phyloP scores from a whole-genome alignment of 2,113 vertebrate species.

The Macquaria ambigua region DNA sequence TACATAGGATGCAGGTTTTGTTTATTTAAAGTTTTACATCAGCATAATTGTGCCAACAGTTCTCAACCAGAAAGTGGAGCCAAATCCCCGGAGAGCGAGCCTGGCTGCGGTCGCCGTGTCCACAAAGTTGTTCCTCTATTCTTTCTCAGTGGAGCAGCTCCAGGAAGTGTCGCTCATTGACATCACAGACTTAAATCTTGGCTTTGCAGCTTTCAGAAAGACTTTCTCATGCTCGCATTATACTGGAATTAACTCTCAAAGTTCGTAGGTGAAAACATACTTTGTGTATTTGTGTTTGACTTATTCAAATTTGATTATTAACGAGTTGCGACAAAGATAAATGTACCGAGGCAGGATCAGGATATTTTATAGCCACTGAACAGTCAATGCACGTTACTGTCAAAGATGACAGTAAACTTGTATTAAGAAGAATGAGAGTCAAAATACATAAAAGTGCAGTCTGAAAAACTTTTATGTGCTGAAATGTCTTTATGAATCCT shows the following conservation, averaged over 20 bases:
- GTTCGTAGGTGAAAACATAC: neutral
- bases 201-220: slow-evolving; percentile 21
- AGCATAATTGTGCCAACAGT: slow-evolving; percentile 52
- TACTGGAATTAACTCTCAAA: slow-evolving; percentile 5
- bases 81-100: slow-evolving; percentile 49
- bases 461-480: neutral
- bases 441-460: too few species aligned
- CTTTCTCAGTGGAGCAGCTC: slow-evolving; percentile 68
- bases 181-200: slow-evolving; percentile 38
- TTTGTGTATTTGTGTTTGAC: neutral
- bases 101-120: slow-evolving; percentile 51
- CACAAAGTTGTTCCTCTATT: slow-evolving; percentile 58
- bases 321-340: neutral
- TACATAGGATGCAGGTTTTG: slow-evolving; percentile 36
- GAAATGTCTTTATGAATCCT: too few species aligned
- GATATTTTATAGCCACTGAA: neutral
- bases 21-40: slow-evolving; percentile 58
- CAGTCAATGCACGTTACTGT: neutral
- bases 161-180: slow-evolving; percentile 64
- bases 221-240: slow-evolving; percentile 14
- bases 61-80: slow-evolving; percentile 19
- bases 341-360: too few species aligned
- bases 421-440: neutral
- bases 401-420: neutral
- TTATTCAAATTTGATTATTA: neutral